Evolutionary conservation across 2,113 vertebrate species (phyloP).

Genomic region (Polypterus bichir): DNA sequence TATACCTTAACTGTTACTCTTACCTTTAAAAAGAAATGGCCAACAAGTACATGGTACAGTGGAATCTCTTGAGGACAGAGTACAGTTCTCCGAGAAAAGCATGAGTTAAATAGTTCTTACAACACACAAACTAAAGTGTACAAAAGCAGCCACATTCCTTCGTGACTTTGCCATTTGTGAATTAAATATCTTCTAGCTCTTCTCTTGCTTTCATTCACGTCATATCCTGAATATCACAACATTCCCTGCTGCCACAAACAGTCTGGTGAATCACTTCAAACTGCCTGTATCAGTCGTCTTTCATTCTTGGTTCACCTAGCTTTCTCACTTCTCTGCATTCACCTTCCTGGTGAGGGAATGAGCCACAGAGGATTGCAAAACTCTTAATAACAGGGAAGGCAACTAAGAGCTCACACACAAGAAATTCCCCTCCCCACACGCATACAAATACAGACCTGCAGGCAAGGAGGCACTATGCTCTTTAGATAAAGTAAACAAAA

Average conservation of each 20-base stretch:
- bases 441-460: conserved; percentile 2
- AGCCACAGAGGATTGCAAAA: not conserved
- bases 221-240: conserved; percentile 32
- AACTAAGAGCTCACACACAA: conserved; percentile 7
- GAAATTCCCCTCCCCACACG: not conserved
- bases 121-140: conserved; percentile 15
- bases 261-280: conserved; percentile 15
- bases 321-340: conserved; percentile 1
- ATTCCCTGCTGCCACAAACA: conserved; percentile 13
- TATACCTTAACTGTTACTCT: conserved; percentile 3
- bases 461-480: conserved; percentile 1
- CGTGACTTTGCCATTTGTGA: conserved; percentile 5
- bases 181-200: conserved; percentile 9
- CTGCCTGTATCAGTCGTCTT: conserved; percentile 1
- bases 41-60: conserved; percentile 29
- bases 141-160: conserved; percentile 1
- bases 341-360: not conserved
- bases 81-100: conserved; percentile 11
- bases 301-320: conserved; percentile 12
- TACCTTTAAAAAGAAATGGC: conserved; percentile 28
- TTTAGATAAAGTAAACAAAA: conserved; percentile 7
- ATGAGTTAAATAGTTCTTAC: conserved; percentile 11
- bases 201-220: conserved; percentile 18
- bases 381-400: not conserved
- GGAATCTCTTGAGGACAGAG: conserved; percentile 9